Base-by-base conservation (phyloP, 1,140 invertebrate genomes). In the Ceratitis capitata region DNA sequence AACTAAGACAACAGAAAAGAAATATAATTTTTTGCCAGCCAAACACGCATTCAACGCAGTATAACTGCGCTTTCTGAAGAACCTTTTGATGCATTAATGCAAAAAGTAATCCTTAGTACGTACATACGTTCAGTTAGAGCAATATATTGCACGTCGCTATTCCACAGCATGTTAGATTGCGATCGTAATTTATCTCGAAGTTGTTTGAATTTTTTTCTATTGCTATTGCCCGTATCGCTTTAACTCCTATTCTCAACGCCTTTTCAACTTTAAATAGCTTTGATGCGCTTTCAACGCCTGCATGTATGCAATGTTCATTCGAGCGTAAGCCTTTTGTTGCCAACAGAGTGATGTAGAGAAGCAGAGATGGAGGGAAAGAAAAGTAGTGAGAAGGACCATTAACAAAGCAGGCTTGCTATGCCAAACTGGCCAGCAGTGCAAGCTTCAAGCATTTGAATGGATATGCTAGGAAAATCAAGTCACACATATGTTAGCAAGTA, bases 251-350 rank as follows among this genome's bases (percentile, higher is more conserved):
- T 35, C 39, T 47, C 69, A 45, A 78, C 69, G 39, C 69, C 35
- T 45, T 78, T 78, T 45, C 39, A n/a, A n/a, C n/a, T 78, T 78
- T 42, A 78, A 78, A 78, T 78, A 39, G 69, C 39, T 78, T 78
- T 78, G 9, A 78, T 78, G 69, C 39, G 69, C 69, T 45, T 78
- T 78, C 39, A 78, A 78, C 69, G 69, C 69, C 69, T 78, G 69
- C 69, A 78, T 78, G 35, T 45, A 78, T 78, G 69, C 69, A 78
- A 78, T 78, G 69, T 78, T 45, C 45, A 78, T 78, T 78, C 69
- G 69, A 78, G 69, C 69, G 69, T 78, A 78, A 78, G 69, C 69
- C 69, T 78, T 78, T 78, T 47, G 39, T 45, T 78, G 39, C 19
- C 39, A n/a, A 32, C 56, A 7, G n/a, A n/a, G n/a, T n/a, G n/a